These are phyloP conservation scores for Phenganax marumi DNA, from an alignment of 92 coral and sea anemone species.

Conservation along the genomic window DNA sequence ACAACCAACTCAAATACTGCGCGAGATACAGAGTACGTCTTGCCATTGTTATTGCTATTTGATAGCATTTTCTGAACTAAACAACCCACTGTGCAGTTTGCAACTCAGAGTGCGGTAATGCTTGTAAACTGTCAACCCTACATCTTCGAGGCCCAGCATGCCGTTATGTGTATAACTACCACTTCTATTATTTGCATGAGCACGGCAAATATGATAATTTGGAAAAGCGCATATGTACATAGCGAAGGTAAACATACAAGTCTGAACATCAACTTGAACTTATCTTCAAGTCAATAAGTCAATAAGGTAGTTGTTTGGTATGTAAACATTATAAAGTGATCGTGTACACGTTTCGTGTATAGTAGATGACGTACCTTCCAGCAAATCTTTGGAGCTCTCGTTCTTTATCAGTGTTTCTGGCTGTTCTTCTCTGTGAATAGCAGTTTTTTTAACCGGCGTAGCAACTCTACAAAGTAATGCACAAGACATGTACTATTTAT, in stretches of 20 bases:
- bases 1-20: too few species aligned
- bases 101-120: neutral
- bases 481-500: constrained; percentile 29
- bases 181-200: neutral
- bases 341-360: neutral
- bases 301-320: neutral
- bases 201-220: constrained; percentile 3
- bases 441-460: neutral
- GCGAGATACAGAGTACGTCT: too few species aligned
- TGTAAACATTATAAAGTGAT: neutral
- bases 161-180: neutral
- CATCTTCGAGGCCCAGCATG: neutral
- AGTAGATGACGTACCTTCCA: neutral
- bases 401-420: neutral
- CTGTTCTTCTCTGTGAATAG: too few species aligned
- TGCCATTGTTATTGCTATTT: too few species aligned
- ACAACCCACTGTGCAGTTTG: neutral
- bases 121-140: neutral
- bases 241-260: neutral
- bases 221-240: neutral
- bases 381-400: neutral
- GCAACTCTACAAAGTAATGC: constrained; percentile 18
- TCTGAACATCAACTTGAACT: neutral
- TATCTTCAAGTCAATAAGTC: neutral
- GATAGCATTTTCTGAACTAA: too few species aligned